Evolutionary conservation across 2,113 vertebrate species (phyloP).

Genomic region (Ariopsis seemanni): DNA sequence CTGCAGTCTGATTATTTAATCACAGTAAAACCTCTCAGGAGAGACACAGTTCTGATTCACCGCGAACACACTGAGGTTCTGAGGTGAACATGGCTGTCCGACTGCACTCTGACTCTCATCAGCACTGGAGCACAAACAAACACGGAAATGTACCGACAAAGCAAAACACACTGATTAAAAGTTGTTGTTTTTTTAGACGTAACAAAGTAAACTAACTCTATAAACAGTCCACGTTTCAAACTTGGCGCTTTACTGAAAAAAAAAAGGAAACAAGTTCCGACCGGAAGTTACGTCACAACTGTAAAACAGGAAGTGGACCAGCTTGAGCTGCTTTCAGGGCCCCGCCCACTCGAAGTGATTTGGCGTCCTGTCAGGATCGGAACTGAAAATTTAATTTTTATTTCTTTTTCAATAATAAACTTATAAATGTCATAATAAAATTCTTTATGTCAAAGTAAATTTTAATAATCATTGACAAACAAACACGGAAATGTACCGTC

Average conservation of each 20-base stretch:
- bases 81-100: background rate
- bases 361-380: too few species aligned
- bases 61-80: too few species aligned
- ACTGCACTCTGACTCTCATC: too few species aligned
- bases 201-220: too few species aligned
- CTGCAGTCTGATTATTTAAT: background rate
- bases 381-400: too few species aligned
- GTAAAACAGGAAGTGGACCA: too few species aligned
- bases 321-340: too few species aligned
- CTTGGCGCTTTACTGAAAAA: background rate
- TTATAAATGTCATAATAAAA: too few species aligned
- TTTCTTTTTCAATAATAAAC: too few species aligned
- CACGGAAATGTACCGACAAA: background rate
- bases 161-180: background rate
- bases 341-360: too few species aligned
- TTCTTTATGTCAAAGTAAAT: too few species aligned
- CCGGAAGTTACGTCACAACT: background rate
- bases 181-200: background rate
- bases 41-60: background rate
- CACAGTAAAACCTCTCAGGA: background rate
- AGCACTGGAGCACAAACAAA: background rate
- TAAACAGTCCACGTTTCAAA: background rate
- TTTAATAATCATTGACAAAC: too few species aligned
- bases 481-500: background rate
- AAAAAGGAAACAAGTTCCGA: background rate